These are phyloP conservation scores for Salarias fasciatus DNA, from an alignment of 2,797 vertebrate genomes.

Conservation along the genomic window DNA sequence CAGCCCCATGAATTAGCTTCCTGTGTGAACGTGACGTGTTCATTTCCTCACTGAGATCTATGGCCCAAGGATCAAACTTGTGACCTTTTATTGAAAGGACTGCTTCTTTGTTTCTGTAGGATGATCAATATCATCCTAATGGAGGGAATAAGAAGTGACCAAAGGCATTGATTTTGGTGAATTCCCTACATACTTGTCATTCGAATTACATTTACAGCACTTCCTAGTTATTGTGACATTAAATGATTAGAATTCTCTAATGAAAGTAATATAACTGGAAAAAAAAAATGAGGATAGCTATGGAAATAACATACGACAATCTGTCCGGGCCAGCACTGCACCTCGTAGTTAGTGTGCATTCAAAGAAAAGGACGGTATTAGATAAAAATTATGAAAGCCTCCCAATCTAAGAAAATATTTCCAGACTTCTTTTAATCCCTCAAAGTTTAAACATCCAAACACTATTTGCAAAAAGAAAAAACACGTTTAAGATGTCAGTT, in stretches of 20 bases:
- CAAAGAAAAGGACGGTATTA: no score
- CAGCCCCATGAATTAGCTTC: constrained; percentile 36
- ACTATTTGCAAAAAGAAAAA: no score
- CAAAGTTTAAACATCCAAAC: not conserved
- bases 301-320: not conserved
- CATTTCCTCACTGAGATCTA: constrained; percentile 39
- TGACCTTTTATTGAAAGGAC: constrained; percentile 4
- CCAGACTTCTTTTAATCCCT: not conserved
- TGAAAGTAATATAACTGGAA: no score
- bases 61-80: constrained; percentile 10
- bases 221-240: no score
- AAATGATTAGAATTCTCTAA: no score
- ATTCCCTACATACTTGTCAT: not conserved
- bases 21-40: constrained; percentile 36
- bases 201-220: no score
- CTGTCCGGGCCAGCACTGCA: no score
- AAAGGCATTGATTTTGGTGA: not conserved
- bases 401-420: not conserved
- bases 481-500: no score
- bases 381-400: no score
- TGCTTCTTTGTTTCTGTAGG: constrained; percentile 1
- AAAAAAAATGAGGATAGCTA: no score
- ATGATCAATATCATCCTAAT: not conserved
- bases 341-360: no score
- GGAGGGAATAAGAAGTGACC: not conserved